Evolutionary conservation across 1,140 invertebrate species (phyloP), one percentile per base, ranked within the genome.

Genomic region (Zaprionus davidi): DNA sequence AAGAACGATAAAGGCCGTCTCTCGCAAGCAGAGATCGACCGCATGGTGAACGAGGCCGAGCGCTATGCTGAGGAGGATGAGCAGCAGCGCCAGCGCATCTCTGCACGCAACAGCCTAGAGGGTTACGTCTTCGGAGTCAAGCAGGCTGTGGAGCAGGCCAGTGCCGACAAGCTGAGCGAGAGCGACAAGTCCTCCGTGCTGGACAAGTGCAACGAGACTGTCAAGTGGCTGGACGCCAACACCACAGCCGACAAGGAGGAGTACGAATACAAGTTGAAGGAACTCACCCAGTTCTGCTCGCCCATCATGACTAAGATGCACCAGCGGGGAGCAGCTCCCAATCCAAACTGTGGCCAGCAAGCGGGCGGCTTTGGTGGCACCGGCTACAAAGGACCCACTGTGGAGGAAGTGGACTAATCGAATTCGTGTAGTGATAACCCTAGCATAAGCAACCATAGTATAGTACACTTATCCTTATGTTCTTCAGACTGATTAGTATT

Each of bases 1-100:
- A 97, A 96, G 34, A 97, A 97, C 87, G 97, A 98, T 91, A 97
- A 97, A 87, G 96, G 96, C 41, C 94, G 97, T 64, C 93, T 97
- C 5, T 95, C 94, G 11, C 97, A 97, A 84, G 96, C 96, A 26
- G 96, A 97, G 75, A 98, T 98, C 82, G 96, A 98, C 66, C 82
- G 87, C 67, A 91, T 91, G 87, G 84, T 91, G 5, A 81, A 76
- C 71, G 87, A 91, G 64, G 87, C 87, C 7, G 87, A 91, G 69
- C 77, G 74, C 26, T 91, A 88, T 58, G 84, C 82, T n/a, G 94
- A 94, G 28, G 94, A 95, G 66, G 95, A 96, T 73, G 96, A 97
- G 91, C 38, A 94, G 67, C 96, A 96, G 80, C 94, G 94, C 46
- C 95, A 96, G 26, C 94, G 94, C 22, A 95, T 97, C 31, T 20